phyloP scores from a whole-genome alignment of 53 echinoderm and acorn worm species.

The Zoroaster sp. region DNA sequence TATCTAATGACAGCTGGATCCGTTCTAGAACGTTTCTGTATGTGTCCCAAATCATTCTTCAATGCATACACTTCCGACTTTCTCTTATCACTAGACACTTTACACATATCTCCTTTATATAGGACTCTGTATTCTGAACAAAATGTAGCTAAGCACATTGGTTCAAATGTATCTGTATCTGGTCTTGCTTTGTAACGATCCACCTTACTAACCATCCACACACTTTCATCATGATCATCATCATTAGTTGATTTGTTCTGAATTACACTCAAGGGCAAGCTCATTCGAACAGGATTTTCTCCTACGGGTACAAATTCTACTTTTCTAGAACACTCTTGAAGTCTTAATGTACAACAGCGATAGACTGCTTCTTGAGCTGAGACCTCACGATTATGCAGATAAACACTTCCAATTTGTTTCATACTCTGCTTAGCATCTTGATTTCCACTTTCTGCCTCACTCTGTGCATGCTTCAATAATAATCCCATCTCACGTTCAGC shows the following conservation, averaged over 20 bases:
- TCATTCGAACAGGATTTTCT: conserved; percentile 61
- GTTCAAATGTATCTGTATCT: neutral
- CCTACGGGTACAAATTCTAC: conserved; percentile 71
- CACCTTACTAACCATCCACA: conserved; percentile 47
- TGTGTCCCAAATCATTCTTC: conserved; percentile 14
- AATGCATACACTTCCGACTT: neutral
- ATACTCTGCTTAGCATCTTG: neutral
- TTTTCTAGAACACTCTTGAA: conserved; percentile 63
- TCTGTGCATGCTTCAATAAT: neutral
- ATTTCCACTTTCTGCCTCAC: neutral
- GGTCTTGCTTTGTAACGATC: conserved; percentile 67
- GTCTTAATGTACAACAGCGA: conserved; percentile 57
- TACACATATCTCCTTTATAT: neutral
- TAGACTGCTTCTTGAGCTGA: conserved; percentile 46
- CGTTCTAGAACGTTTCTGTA: conserved; percentile 20
- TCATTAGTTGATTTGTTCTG: conserved; percentile 32
- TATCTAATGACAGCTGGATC: conserved; percentile 61
- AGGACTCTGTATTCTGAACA: conserved; percentile 19
- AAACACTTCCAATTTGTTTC: no score
- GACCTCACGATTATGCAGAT: conserved; percentile 9
- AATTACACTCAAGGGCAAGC: conserved; percentile 59
- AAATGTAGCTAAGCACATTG: conserved; percentile 64
- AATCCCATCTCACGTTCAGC: conserved; percentile 75
- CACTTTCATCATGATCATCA: conserved; percentile 29
- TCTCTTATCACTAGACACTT: neutral